These are phyloP conservation scores for Drosophila micromelanica DNA, from an alignment of 1,140 invertebrate genomes.

Conservation along the genomic window DNA sequence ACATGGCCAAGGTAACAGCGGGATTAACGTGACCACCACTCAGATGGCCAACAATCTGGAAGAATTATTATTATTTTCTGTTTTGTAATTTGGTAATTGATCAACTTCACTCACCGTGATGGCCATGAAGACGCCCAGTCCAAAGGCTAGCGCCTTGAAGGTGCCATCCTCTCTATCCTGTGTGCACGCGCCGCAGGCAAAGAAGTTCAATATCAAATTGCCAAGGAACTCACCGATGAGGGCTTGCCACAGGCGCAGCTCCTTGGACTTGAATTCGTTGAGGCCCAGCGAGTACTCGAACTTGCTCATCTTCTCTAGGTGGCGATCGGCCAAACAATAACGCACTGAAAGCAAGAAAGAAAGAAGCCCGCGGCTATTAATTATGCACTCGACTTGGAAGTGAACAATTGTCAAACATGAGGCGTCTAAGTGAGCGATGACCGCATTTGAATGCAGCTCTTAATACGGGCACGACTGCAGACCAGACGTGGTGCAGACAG, in stretches of 20 bases:
- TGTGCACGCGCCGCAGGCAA: slow-evolving; percentile 91
- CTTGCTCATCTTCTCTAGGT: slow-evolving; percentile 83
- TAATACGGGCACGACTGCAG: slow-evolving; percentile 24
- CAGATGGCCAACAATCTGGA: slow-evolving; percentile 92
- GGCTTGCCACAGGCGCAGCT: slow-evolving; percentile 87
- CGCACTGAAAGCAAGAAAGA: slow-evolving; percentile 36
- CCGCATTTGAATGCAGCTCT: slow-evolving; percentile 42
- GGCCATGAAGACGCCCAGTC: slow-evolving; percentile 92
- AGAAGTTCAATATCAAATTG: slow-evolving; percentile 92
- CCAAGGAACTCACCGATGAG: slow-evolving; percentile 93
- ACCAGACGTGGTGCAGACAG: slow-evolving; percentile 8
- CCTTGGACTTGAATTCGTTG: slow-evolving; percentile 88
- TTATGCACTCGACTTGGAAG: slow-evolving; percentile 30
- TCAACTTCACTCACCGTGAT: slow-evolving; percentile 87
- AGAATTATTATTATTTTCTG: no score
- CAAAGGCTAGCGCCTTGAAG: slow-evolving; percentile 94
- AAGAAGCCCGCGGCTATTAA: slow-evolving; percentile 16
- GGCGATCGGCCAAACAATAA: slow-evolving; percentile 34
- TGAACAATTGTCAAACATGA: slow-evolving; percentile 51
- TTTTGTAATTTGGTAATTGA: neutral
- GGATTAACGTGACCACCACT: slow-evolving; percentile 97
- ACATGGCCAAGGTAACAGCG: slow-evolving; percentile 92
- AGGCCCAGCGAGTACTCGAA: slow-evolving; percentile 87
- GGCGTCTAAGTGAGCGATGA: slow-evolving; percentile 31
- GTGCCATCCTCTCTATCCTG: slow-evolving; percentile 86